Evolutionary conservation across 1,140 invertebrate genomes (phyloP), one percentile per base, ranked within the genome.

Genomic region (Fragariocoptes setiger): DNA sequence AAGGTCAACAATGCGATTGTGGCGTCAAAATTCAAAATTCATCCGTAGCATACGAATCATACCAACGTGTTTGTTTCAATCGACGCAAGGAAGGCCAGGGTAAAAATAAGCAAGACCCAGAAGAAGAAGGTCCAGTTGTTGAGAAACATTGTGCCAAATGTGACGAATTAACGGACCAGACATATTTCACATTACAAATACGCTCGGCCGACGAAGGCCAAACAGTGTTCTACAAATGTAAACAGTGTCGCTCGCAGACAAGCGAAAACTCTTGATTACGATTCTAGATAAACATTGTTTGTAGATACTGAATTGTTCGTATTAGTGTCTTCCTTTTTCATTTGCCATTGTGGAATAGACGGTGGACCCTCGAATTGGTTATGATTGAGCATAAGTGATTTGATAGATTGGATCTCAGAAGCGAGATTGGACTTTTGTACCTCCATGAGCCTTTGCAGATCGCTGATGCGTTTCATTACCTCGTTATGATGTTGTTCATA

Each of bases 181-280:
- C 17, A 14, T 97, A 90, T 59, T 74, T 77, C 12, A 90, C 86
- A 1, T 58, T 85, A 37, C 88, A 97, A 56, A 65, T 88, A 1
- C 62, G 88, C 52, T 92, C 83, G 4, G 86, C 85, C 25, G 88
- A 97, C 70, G 88, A 97, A 74, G 88, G 88, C 0, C 88, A 95
- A 60, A 95, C 88, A 13, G 79, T 97, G 3, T 94, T 95, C 59
- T 97, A 85, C 48, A 85, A 79, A 3, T 97, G 88, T 63, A 69
- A 73, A 17, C 74, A 77, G 52, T 97, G 88, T 76, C 40, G 40
- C 37, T 31, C 41, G 31, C 41, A 47, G 31, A 43, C 44, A 25
- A 46, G 42, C 36, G 46, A 47, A 40, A 46, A 47, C 35, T 44
- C 41, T 13, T 45, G 25, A 31, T n/a, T 31, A 8, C 8, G 25